These are phyloP conservation scores for Platerodrilus igneus DNA, from an alignment of 2,888 invertebrate genomes.

Conservation along the genomic window DNA sequence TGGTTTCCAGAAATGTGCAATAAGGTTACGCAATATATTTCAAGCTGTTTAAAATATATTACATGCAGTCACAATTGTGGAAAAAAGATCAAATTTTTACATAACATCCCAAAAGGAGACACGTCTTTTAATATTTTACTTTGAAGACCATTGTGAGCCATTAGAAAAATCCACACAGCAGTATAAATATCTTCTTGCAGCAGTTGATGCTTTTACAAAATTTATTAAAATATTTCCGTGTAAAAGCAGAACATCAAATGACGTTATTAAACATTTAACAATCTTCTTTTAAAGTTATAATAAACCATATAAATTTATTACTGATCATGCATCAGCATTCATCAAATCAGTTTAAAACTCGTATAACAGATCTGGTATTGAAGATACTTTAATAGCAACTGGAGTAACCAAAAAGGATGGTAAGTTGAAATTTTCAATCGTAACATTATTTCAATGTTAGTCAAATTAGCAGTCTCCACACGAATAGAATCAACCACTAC, in stretches of 20 bases:
- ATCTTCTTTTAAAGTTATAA: constrained; percentile 20
- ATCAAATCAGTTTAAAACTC: constrained; percentile 28
- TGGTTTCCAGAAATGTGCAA: constrained; percentile 8
- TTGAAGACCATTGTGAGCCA: constrained; percentile 6
- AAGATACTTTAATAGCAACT: constrained; percentile 31
- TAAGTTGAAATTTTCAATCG: constrained; percentile 29
- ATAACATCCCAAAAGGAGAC: constrained; percentile 5
- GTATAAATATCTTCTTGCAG: constrained; percentile 5
- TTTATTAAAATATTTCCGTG: not conserved
- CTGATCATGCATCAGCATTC: constrained; percentile 33
- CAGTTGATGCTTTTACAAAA: constrained; percentile 1
- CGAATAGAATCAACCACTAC: too few species aligned
- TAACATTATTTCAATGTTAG: constrained; percentile 30
- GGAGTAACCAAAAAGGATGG: constrained; percentile 34
- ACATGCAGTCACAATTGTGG: not conserved
- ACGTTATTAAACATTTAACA: not conserved
- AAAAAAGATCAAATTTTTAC: constrained; percentile 3
- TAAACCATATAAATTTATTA: constrained; percentile 27
- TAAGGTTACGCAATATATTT: constrained; percentile 5
- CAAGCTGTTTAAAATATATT: constrained; percentile 11
- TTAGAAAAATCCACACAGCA: constrained; percentile 2
- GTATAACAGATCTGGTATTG: constrained; percentile 23
- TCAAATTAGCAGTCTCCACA: too few species aligned
- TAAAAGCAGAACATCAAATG: not conserved
- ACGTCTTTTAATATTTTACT: constrained; percentile 1